These are phyloP conservation scores for Labia minor DNA, from an alignment of 2,888 invertebrate species.

Conservation along the genomic window DNA sequence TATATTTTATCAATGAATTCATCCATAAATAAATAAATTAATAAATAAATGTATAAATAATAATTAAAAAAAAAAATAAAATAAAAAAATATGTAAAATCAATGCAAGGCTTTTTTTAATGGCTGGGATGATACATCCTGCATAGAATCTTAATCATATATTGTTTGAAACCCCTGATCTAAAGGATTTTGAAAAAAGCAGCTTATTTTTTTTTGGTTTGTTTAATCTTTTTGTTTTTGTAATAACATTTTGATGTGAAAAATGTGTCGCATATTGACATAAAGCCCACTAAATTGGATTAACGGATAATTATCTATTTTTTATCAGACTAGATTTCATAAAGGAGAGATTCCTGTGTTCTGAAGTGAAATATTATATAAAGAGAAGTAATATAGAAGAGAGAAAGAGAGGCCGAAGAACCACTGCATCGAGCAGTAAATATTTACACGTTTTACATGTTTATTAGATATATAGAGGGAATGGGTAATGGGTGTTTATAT, in stretches of 20 bases:
- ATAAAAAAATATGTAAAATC: too few species aligned
- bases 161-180: slow-evolving; percentile 8
- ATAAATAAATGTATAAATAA: too few species aligned
- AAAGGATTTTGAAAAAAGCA: background rate
- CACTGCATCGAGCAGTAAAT: background rate
- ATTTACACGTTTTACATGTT: slow-evolving; percentile 3
- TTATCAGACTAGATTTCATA: background rate
- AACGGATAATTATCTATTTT: background rate
- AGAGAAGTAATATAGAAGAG: background rate
- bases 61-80: too few species aligned
- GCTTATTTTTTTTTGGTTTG: too few species aligned
- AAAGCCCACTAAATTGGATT: slow-evolving; percentile 1
- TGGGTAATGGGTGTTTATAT: background rate
- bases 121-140: too few species aligned
- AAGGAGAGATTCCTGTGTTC: background rate
- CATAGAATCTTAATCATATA: too few species aligned
- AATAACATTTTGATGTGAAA: background rate
- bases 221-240: background rate
- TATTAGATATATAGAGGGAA: background rate
- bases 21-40: too few species aligned
- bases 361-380: slow-evolving; percentile 3
- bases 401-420: slow-evolving; percentile 7
- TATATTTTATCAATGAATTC: too few species aligned
- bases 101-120: too few species aligned
- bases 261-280: background rate